phyloP scores from a whole-genome alignment of 2,113 vertebrate genomes.

The Sceloporus undulatus region DNA sequence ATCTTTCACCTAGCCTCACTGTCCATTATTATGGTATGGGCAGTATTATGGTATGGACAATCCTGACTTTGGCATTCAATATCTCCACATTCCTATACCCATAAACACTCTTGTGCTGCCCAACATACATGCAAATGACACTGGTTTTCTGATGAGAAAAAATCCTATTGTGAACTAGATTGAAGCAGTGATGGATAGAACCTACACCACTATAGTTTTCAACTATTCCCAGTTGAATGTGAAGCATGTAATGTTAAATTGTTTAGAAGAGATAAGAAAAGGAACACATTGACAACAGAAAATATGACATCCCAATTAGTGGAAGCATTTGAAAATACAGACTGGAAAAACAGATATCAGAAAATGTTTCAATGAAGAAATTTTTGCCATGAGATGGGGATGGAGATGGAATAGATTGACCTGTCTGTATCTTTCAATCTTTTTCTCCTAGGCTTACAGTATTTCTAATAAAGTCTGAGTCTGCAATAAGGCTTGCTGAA shows the following conservation, averaged over 20 bases:
- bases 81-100: neutral
- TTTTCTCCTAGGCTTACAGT: neutral
- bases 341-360: neutral
- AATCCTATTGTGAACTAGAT: neutral
- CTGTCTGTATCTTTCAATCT: neutral
- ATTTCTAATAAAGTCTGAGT: constrained; percentile 2
- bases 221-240: neutral
- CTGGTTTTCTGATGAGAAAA: neutral
- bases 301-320: neutral
- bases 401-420: neutral
- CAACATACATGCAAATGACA: neutral
- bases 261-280: neutral
- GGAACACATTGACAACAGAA: neutral
- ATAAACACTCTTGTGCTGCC: neutral
- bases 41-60: too few relatives aligned
- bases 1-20: too few relatives aligned
- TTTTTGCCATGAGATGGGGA: neutral
- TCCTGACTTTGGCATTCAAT: too few relatives aligned
- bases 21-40: too few relatives aligned
- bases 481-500: neutral
- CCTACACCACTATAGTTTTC: neutral
- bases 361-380: neutral
- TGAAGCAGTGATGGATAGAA: neutral
- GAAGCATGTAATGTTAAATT: neutral
- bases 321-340: neutral